Percentiles rank a stretch among this genome's conserved stretches.
Conservation (phyloP, 2,888 invertebrate species). For the Drosophila lutescens region DNA sequence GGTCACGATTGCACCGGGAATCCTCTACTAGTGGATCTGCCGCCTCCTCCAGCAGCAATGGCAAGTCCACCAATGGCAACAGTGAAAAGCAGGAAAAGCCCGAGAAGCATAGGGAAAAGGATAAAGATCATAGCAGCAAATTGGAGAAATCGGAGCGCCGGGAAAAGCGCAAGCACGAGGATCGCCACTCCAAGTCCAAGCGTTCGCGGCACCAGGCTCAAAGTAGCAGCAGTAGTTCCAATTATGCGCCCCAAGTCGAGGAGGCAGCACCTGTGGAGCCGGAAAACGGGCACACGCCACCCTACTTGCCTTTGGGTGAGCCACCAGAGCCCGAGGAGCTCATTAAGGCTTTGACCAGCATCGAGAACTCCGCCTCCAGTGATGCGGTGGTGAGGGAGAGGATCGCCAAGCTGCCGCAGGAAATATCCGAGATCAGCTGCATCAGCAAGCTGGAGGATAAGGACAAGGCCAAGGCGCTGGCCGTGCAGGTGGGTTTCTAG, state of each 20-base stretch:
- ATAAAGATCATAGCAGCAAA: background rate
- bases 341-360: slow-evolving; percentile 91
- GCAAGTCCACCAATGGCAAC: slow-evolving; percentile 26
- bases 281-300: slow-evolving; percentile 91
- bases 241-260: slow-evolving; percentile 16
- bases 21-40: background rate
- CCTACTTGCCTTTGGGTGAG: slow-evolving; percentile 91
- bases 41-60: slow-evolving; percentile 19
- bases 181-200: slow-evolving; percentile 74
- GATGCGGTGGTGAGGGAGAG: slow-evolving; percentile 96
- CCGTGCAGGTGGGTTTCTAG: slow-evolving; percentile 87
- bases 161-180: slow-evolving; percentile 81
- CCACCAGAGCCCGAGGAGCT: slow-evolving; percentile 97
- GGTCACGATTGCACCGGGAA: slow-evolving; percentile 83
- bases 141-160: slow-evolving; percentile 79
- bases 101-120: slow-evolving; percentile 9
- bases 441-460: slow-evolving; percentile 94
- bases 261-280: slow-evolving; percentile 26
- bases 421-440: slow-evolving; percentile 95
- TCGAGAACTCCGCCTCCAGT: slow-evolving; percentile 97
- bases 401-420: slow-evolving; percentile 96
- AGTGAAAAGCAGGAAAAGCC: slow-evolving; percentile 9
- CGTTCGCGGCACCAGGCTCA: slow-evolving; percentile 79
- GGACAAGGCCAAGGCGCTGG: slow-evolving; percentile 91
- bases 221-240: slow-evolving; percentile 64